phyloP scores from a whole-genome alignment of 2,797 vertebrate species.

The Propithecus deckenii region DNA sequence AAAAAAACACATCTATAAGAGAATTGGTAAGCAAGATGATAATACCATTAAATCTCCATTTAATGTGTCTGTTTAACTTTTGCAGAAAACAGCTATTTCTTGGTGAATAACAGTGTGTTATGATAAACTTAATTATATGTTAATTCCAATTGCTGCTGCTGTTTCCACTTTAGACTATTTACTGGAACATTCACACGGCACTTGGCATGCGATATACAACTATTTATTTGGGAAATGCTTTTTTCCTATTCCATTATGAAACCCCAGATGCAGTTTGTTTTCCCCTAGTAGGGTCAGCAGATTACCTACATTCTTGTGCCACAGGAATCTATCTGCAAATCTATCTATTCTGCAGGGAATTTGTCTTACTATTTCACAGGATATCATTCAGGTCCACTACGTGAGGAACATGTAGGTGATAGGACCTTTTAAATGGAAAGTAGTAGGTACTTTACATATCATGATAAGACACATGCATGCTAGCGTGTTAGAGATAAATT shows the following conservation, averaged over 20 bases:
- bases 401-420: background rate
- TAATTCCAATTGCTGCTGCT: background rate
- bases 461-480: background rate
- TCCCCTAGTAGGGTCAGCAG: background rate
- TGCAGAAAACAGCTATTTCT: background rate
- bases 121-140: background rate
- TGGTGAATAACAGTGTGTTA: background rate
- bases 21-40: background rate
- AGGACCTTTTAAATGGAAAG: background rate
- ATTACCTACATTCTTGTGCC: background rate
- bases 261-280: background rate
- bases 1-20: background rate
- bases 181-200: background rate
- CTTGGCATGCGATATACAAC: background rate
- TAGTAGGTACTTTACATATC: background rate
- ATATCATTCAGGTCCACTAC: background rate
- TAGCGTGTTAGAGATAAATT: background rate
- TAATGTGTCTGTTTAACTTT: background rate
- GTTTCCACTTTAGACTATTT: constrained; percentile 3
- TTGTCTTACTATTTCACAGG: background rate
- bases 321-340: background rate
- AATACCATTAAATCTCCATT: background rate
- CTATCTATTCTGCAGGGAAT: background rate
- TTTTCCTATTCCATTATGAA: background rate
- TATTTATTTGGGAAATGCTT: background rate